These are phyloP conservation scores for Megaceryle torquata DNA, from an alignment of 2,113 vertebrate species.

Conservation along the genomic window DNA sequence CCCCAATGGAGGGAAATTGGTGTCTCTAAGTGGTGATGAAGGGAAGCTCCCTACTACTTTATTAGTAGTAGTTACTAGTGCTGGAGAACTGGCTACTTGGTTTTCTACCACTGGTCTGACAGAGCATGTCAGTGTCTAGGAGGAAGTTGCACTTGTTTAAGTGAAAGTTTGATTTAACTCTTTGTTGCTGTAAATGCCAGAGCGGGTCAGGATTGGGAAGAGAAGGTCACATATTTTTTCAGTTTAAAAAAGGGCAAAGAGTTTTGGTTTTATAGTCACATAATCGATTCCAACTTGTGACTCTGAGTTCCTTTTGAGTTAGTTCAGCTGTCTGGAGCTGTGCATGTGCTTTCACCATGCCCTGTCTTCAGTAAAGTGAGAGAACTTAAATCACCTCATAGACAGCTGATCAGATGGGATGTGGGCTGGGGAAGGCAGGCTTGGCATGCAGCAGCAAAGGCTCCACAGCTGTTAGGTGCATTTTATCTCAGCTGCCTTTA, in stretches of 20 bases:
- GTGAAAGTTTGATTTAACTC: not conserved
- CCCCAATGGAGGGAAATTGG: not conserved
- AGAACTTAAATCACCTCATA: not conserved
- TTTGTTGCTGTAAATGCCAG: not conserved
- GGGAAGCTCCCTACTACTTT: not conserved
- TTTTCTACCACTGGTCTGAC: not conserved
- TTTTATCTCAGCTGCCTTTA: not conserved
- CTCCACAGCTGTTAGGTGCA: not conserved
- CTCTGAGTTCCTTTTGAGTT: not conserved
- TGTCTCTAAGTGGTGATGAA: not conserved
- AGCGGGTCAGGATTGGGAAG: not conserved
- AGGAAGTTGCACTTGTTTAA: not conserved
- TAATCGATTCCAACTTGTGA: not conserved
- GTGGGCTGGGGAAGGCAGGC: not conserved
- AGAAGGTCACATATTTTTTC: not conserved
- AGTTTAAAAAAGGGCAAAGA: not conserved
- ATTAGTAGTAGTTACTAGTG: not conserved
- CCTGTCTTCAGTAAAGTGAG: not conserved
- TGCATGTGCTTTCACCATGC: accelerated
- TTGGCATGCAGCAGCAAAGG: not conserved
- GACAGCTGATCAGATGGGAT: not conserved
- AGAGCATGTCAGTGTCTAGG: not conserved
- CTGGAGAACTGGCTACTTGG: not conserved
- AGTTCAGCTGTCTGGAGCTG: not conserved
- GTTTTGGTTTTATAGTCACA: not conserved